phyloP scores from a whole-genome alignment of 1,140 invertebrate genomes.

The Ganaspis sp. region DNA sequence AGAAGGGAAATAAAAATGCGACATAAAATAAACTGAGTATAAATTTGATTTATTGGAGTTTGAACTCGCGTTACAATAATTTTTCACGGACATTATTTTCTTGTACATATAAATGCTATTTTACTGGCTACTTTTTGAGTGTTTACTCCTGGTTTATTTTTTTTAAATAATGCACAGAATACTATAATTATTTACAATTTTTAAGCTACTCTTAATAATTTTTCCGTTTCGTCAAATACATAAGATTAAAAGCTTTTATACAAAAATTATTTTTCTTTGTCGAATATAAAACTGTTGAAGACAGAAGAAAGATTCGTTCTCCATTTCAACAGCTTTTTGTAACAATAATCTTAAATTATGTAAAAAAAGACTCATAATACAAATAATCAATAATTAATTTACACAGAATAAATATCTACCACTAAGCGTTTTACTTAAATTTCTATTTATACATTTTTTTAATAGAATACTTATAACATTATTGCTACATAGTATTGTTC shows the following conservation, averaged over 20 bases:
- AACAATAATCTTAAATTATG: slow-evolving; percentile 36
- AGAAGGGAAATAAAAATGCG: neutral
- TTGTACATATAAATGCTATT: slow-evolving; percentile 54
- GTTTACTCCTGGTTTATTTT: neutral
- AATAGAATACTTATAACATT: slow-evolving; percentile 20
- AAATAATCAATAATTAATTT: slow-evolving; percentile 34
- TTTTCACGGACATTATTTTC: slow-evolving; percentile 17
- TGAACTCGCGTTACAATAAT: slow-evolving; percentile 30
- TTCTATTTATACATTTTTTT: slow-evolving; percentile 19
- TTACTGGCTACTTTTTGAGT: slow-evolving; percentile 50
- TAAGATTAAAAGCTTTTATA: neutral
- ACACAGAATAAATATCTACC: slow-evolving; percentile 61
- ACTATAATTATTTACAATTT: slow-evolving; percentile 58
- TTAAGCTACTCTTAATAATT: slow-evolving; percentile 18
- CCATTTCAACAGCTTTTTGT: neutral
- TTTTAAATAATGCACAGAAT: slow-evolving; percentile 58
- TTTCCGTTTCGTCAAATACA: neutral
- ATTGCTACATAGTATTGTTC: neutral
- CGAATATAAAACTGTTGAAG: neutral
- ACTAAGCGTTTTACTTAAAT: slow-evolving; percentile 40
- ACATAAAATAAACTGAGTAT: slow-evolving; percentile 25
- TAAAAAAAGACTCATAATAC: slow-evolving; percentile 39
- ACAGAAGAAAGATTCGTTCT: neutral
- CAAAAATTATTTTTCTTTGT: neutral
- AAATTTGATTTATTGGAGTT: slow-evolving; percentile 41